A percentile compares a stretch with the other conserved stretches of the same genome.
Conservation (phyloP, 2,113 vertebrate genomes). For the Ariopsis seemanni region DNA sequence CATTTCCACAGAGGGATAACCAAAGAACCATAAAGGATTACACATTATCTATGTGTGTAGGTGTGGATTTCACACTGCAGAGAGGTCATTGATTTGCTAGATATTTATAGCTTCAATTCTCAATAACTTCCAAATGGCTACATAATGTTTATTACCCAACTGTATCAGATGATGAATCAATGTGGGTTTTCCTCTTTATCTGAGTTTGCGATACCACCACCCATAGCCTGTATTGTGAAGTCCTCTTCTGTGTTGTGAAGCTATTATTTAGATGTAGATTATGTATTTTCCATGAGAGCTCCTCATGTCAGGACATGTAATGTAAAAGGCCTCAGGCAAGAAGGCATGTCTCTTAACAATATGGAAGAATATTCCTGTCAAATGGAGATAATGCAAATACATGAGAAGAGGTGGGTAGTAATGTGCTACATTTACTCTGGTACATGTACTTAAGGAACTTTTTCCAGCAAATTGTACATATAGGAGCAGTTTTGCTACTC, state of each 20-base stretch:
- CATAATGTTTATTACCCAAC: not conserved
- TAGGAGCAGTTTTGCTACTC: too few species aligned
- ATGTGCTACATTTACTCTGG: too few species aligned
- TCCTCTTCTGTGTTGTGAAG: not conserved
- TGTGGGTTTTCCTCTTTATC: not conserved
- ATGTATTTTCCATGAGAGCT: not conserved
- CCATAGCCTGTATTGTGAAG: not conserved
- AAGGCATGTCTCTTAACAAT: not conserved
- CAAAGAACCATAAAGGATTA: not conserved
- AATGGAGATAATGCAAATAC: not conserved
- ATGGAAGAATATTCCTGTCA: not conserved
- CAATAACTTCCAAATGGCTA: not conserved
- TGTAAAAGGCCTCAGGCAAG: not conserved
- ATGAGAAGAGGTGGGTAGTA: too few species aligned
- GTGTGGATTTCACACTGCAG: not conserved
- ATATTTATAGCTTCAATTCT: not conserved
- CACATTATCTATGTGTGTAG: not conserved
- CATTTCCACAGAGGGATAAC: not conserved
- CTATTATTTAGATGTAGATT: not conserved
- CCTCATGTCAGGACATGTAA: not conserved
- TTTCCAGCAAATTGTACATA: too few species aligned
- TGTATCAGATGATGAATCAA: not conserved
- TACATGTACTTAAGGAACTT: too few species aligned
- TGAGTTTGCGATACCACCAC: not conserved
- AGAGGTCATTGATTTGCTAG: not conserved